Conservation (phyloP, 2,113 vertebrate species). For the Oryzias javanicus region DNA sequence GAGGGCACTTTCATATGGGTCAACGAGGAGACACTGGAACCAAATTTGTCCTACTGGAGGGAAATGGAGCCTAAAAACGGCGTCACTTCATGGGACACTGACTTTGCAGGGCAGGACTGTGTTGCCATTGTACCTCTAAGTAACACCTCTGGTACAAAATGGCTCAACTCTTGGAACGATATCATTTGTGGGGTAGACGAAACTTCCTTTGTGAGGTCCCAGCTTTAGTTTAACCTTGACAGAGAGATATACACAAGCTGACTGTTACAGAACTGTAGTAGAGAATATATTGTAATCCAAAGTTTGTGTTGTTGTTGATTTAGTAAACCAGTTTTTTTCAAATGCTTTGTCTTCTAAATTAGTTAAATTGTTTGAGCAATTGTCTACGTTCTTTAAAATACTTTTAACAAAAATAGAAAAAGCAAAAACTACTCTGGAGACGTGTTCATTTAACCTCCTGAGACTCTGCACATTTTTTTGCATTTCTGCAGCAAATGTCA, state of each 20-base stretch:
- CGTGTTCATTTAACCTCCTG: no score
- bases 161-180: slow-evolving; percentile 19
- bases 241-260: background rate
- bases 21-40: background rate
- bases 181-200: slow-evolving; percentile 1
- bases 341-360: no score
- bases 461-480: background rate
- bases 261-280: no score
- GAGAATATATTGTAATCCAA: no score
- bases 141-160: background rate
- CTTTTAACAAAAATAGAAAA: no score
- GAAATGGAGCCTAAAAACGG: slow-evolving; percentile 3
- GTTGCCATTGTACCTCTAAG: slow-evolving; percentile 3
- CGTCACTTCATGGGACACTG: slow-evolving; percentile 8
- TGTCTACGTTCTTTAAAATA: no score
- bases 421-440: no score
- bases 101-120: slow-evolving; percentile 10
- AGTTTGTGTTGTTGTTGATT: no score
- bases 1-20: background rate
- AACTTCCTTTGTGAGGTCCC: slow-evolving; percentile 4
- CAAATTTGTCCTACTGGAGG: background rate
- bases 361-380: no score
- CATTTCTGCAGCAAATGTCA: background rate
- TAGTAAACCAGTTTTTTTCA: no score
- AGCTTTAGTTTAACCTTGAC: background rate